Evolutionary conservation across 2,888 invertebrate genomes (phyloP).

Genomic region (Pyrrhia umbra): DNA sequence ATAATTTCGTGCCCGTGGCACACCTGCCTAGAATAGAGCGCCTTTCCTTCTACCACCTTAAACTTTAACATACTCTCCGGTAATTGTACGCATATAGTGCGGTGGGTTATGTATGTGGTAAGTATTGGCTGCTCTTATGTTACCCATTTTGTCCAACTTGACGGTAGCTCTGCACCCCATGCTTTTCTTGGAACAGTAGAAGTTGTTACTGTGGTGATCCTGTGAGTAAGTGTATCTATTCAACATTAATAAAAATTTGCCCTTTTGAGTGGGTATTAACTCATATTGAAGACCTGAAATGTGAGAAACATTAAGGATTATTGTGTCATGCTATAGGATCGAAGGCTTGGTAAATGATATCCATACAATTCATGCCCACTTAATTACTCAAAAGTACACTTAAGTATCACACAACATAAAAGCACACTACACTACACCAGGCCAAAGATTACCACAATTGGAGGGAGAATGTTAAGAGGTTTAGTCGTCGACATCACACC

Average conservation of each 20-base stretch:
- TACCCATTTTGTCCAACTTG: slow-evolving; percentile 46
- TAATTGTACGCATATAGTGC: slow-evolving; percentile 33
- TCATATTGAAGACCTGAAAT: slow-evolving; percentile 48
- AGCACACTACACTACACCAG: too few relatives aligned
- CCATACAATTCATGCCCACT: too few relatives aligned
- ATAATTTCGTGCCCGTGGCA: too few relatives aligned
- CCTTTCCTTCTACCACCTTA: not conserved
- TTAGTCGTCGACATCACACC: too few relatives aligned
- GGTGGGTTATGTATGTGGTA: slow-evolving; percentile 54
- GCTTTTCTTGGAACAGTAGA: slow-evolving; percentile 59
- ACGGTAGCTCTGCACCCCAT: slow-evolving; percentile 61
- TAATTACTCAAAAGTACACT: too few relatives aligned
- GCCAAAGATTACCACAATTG: too few relatives aligned
- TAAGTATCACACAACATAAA: too few relatives aligned
- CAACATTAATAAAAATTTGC: slow-evolving; percentile 55
- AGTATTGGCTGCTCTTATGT: slow-evolving; percentile 28
- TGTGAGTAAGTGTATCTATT: slow-evolving; percentile 57
- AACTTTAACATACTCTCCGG: slow-evolving; percentile 48
- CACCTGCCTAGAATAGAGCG: too few relatives aligned
- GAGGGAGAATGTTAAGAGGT: too few relatives aligned
- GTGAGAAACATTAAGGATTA: not conserved
- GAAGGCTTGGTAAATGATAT: too few relatives aligned
- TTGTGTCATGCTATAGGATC: not conserved
- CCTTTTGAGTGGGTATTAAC: slow-evolving; percentile 61
- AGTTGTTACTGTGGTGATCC: slow-evolving; percentile 49